phyloP scores from a whole-genome alignment of 2,797 vertebrate species.

The Jordanella pulchra region DNA sequence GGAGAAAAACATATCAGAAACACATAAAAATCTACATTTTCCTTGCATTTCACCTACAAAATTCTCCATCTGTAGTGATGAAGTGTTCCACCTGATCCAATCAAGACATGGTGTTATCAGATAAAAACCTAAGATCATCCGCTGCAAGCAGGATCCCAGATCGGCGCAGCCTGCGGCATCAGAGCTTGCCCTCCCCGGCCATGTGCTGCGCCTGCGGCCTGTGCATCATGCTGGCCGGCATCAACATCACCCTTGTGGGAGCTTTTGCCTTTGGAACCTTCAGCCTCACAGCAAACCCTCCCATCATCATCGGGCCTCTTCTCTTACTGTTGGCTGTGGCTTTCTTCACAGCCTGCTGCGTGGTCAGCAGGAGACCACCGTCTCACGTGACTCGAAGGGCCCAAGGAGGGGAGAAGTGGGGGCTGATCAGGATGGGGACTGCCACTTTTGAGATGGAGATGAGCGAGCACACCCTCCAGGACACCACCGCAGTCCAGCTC shows the following conservation, averaged over 20 bases:
- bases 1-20: not conserved
- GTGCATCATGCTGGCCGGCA: conserved; percentile 93
- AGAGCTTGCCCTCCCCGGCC: conserved; percentile 87
- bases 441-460: conserved; percentile 91
- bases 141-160: conserved; percentile 66
- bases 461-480: conserved; percentile 92
- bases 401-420: conserved; percentile 77
- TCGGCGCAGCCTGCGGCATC: conserved; percentile 70
- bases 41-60: not conserved
- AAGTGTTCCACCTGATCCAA: conserved; percentile 14
- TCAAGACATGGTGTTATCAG: conserved; percentile 68
- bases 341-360: conserved; percentile 89
- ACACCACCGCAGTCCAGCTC: conserved; percentile 90
- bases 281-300: conserved; percentile 84
- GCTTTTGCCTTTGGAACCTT: conserved; percentile 89
- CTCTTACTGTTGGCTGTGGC: conserved; percentile 85
- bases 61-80: conserved; percentile 19
- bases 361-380: conserved; percentile 82
- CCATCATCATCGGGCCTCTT: conserved; percentile 89
- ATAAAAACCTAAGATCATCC: conserved; percentile 72
- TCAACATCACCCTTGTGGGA: conserved; percentile 95
- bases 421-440: conserved; percentile 79
- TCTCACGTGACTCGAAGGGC: conserved; percentile 59
- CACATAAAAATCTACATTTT: not conserved
- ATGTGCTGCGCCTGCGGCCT: conserved; percentile 94